Evolutionary conservation across 2,113 vertebrate species (phyloP), one percentile per base, ranked within the genome.

Genomic region (Lepus europaeus): DNA sequence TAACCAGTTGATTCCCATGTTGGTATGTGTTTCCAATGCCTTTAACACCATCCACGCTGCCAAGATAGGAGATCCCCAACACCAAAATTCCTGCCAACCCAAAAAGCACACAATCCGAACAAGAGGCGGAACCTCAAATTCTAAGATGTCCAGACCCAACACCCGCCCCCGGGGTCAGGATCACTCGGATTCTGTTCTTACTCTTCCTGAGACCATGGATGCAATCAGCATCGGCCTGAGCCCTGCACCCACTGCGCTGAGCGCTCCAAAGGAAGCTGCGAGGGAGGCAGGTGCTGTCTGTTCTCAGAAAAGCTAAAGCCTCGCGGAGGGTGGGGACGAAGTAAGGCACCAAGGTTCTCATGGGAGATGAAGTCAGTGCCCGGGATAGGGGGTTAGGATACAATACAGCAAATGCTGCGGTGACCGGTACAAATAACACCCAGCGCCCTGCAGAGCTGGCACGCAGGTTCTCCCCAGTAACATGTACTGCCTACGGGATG

Each of bases 401-500:
- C 6, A 64, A 33, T 6, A 27, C 72, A 22, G 33, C 22, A 69
- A 27, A 23, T 0, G 51, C 25, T 36, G n/a, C 3, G 10, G 16
- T 11, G 33, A 9, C 51, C 31, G 19, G 4, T 11, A 22, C 9
- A 31, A 76, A 51, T 8, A 45, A 29, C 61, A 56, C 64, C 17
- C 0, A 59, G 59, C 10, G 14, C 66, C 4, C 11, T 23, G 7
- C 33, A 9, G 17, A 92, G 10, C 2, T 27, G 76, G 14, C 4
- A 11, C 1, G 3, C 9, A 39, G 5, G 17, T 73, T 76, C 79
- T 70, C 59, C 56, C 79, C 59, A 19, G 76, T 9, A 17, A 39
- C 3, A 0, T 3, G 5, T 36, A 51, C 91, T 53, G 14, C 20
- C 0, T 19, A 45, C 23, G 16, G 17, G 39, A 39, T 4, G 66